Evolutionary conservation across 2,113 vertebrate genomes (phyloP), one percentile per base, ranked within the genome.

Genomic region (Lepisosteus osseus): DNA sequence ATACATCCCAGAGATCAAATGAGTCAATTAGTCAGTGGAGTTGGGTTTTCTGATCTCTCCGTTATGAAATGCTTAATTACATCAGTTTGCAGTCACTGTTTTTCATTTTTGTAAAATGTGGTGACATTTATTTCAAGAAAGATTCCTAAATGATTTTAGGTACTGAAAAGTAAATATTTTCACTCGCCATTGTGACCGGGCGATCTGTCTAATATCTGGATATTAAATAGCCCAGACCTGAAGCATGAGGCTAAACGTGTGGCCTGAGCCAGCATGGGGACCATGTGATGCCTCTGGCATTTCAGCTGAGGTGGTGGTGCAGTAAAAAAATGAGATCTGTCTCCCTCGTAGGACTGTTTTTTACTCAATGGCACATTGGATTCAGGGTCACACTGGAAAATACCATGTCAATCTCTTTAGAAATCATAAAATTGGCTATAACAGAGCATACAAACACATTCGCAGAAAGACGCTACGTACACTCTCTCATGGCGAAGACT

Each of bases 51-150:
- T 41, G 17, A 65, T 42, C 64, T 14, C 44, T 65, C 62, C 54
- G 45, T 71, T 17, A 54, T 72, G 70, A 64, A 54, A 59, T 59
- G 44, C 13, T 72, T 72, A 66, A 66, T 44, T 65, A 45, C 66
- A 71, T 11, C 66, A 14, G 13, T 54, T 61, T 9, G 59, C 9
- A 61, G 42, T 64, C 61, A 41, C 42, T 42, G 15, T 54, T 45
- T 17, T 7, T 13, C 66, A 54, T 67, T n/a, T 54, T 9, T 17
- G n/a, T 54, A 4, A 51, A 51, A 17, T 17, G 47, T 9, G 9
- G 47, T 47, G 14, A 54, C 12, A 54, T 67, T 7, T 54, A 45
- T 54, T 15, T 15, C 47, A 54, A 5, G 42, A 54, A 9, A 44
- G 8, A 45, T 6, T 51, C 47, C 9, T 5, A 51, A 29, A 41